These are phyloP conservation scores for Dynastes tityus DNA, from an alignment of 2,888 invertebrate genomes.

Conservation along the genomic window DNA sequence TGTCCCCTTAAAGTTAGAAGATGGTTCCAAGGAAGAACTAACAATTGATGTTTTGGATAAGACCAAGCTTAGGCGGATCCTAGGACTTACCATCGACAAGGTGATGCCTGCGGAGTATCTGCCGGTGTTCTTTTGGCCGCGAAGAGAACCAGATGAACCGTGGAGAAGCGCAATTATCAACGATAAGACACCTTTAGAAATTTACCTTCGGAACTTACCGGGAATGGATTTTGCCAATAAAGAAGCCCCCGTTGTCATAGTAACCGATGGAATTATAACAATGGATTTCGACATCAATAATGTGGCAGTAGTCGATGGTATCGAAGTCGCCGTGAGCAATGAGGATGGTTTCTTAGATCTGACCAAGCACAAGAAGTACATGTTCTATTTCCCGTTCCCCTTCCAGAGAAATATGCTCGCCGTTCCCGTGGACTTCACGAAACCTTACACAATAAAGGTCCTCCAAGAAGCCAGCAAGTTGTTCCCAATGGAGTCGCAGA, in stretches of 20 bases:
- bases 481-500: too few species aligned
- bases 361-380: neutral
- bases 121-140: constrained; percentile 1
- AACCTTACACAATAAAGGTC: neutral
- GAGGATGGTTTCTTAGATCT: neutral
- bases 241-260: neutral
- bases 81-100: neutral
- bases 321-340: neutral
- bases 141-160: neutral
- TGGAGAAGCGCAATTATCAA: neutral
- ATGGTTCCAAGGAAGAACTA: too few species aligned
- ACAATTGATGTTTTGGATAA: neutral
- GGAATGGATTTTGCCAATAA: neutral
- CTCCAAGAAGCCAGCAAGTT: neutral
- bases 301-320: neutral
- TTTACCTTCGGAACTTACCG: neutral
- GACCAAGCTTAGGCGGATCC: neutral
- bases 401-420: neutral
- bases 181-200: neutral
- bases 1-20: too few species aligned
- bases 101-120: neutral
- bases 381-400: neutral
- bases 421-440: neutral
- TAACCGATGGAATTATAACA: neutral
- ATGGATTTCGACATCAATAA: constrained; percentile 1